Evolutionary conservation across 30 jellyfish, hydroid and myxozoan genomes (phyloP), one percentile per base, ranked within the genome.

Genomic region (Hydractinia echinata): DNA sequence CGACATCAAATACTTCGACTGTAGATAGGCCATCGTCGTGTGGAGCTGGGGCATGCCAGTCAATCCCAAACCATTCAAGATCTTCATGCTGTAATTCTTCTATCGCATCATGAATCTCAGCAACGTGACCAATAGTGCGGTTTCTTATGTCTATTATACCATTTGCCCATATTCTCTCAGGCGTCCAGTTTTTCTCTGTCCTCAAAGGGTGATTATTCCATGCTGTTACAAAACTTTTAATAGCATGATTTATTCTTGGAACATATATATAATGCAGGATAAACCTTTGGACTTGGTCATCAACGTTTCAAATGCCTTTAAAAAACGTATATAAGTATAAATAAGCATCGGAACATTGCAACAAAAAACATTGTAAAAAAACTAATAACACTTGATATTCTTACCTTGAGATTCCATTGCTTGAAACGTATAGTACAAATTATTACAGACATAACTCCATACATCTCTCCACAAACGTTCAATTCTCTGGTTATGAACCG

Each of bases 321-420:
- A 30, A 30, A 30, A 30, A 30, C 44, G 44, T 30, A 30, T 30
- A 30, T 30, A 30, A 30, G 44, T 30, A 30, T 2, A 30, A 30
- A 30, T 30, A 30, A 30, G 44, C 44, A 30, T 30, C 44, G 44
- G 44, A 30, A 30, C 44, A 30, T 30, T 30, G 44, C 44, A 30
- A 30, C 44, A 30, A 30, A 30, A 30, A 30, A 30, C 44, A 2
- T 30, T 30, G 44, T 30, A 30, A 30, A 30, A 30, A 30, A 30
- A 0, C 44, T 30, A 30, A 30, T 30, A 30, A 30, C 44, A 30
- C 44, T 30, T 30, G 44, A 30, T 73, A 54, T 49, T 66, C 53
- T 81, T 51, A 71, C 86, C 86, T 9, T 66, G 55, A 71, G 55
- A 72, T 76, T 76, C 84, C 84, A 76, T 76, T 76, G 84, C 73